A percentile compares a stretch with the other conserved stretches of the same genome.
Evolutionary conservation across 2,888 invertebrate genomes (phyloP).

Genomic region (Notocelia uddmanniana): DNA sequence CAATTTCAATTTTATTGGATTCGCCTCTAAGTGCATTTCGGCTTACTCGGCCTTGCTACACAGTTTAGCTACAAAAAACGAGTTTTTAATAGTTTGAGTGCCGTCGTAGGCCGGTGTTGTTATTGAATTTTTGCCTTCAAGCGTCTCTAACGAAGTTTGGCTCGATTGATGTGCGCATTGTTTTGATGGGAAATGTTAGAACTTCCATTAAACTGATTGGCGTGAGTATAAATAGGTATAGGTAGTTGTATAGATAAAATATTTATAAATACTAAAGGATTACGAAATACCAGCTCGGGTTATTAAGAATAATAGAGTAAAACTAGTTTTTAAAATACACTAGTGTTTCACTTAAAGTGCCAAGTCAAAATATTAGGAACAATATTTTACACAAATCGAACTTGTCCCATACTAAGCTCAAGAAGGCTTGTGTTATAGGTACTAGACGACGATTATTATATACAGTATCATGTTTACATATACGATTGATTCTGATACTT

Average conservation of each 20-base stretch:
- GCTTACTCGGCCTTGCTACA: background rate
- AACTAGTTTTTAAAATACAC: no score
- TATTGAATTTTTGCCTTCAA: constrained; percentile 66
- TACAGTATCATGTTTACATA: no score
- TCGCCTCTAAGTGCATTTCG: background rate
- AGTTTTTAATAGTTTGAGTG: constrained; percentile 74
- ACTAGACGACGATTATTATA: no score
- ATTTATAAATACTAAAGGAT: no score
- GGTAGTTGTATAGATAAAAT: background rate
- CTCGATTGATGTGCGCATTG: constrained; percentile 25
- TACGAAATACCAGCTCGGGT: no score
- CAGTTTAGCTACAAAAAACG: constrained; percentile 15
- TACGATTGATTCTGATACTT: no score
- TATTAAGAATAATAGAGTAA: no score
- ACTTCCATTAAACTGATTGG: constrained; percentile 4
- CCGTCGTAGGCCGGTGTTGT: constrained; percentile 54
- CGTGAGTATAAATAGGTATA: background rate
- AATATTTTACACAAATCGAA: no score
- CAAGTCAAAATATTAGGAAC: no score
- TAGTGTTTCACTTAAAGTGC: no score
- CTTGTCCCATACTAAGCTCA: no score
- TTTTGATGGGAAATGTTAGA: constrained; percentile 17
- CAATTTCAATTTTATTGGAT: background rate
- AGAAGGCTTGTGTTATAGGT: no score
- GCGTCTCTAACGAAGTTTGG: constrained; percentile 24